These are phyloP conservation scores for Pseudomyrmex concolor DNA, from an alignment of 1,140 invertebrate species.

Conservation along the genomic window DNA sequence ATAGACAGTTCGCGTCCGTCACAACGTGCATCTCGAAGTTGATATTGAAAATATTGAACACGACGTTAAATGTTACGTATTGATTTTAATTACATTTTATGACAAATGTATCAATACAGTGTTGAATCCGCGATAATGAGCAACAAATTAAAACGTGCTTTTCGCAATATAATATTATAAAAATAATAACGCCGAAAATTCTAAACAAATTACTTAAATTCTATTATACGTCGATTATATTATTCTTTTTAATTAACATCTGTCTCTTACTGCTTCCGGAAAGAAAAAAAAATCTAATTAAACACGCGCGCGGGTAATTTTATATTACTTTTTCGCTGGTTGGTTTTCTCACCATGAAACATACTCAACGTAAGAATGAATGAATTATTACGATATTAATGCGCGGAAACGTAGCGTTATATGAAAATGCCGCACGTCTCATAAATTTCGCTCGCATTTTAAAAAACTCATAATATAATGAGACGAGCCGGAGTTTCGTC, in stretches of 20 bases:
- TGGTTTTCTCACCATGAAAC: slow-evolving; percentile 5
- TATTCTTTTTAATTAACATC: slow-evolving; percentile 8
- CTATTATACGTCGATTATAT: slow-evolving; percentile 6
- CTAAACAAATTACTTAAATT: neutral
- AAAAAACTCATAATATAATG: slow-evolving; percentile 31
- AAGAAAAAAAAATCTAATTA: slow-evolving; percentile 22
- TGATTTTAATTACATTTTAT: slow-evolving; percentile 13
- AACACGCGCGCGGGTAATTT: neutral
- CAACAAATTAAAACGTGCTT: slow-evolving; percentile 12
- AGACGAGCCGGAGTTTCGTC: neutral
- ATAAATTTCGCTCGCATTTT: slow-evolving; percentile 40
- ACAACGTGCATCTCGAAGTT: neutral
- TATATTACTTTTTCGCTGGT: neutral
- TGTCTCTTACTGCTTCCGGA: neutral
- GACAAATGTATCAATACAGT: neutral
- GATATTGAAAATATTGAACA: slow-evolving; percentile 14
- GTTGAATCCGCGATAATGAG: neutral
- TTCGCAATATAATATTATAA: neutral
- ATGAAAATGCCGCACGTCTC: slow-evolving; percentile 21
- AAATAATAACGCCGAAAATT: neutral
- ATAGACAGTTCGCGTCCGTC: neutral
- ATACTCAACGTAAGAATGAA: neutral
- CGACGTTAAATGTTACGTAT: slow-evolving; percentile 10
- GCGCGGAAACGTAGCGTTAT: slow-evolving; percentile 6
- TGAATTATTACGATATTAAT: slow-evolving; percentile 34